Conservation (phyloP, 2,113 vertebrate genomes). For the Danionella cerebrum region DNA sequence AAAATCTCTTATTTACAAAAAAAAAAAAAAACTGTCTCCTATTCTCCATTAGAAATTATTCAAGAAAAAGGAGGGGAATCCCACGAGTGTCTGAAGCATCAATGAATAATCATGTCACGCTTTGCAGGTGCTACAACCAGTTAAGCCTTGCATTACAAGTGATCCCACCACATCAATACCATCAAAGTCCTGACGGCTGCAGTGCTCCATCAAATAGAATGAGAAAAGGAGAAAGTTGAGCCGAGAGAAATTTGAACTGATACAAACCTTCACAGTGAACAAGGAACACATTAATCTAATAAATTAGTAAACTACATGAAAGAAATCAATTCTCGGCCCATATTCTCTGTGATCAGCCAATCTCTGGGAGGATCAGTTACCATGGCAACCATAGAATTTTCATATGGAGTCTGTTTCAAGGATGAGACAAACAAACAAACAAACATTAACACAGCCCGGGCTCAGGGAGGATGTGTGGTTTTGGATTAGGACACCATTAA, state of each 20-base stretch:
- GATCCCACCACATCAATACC: background rate
- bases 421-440: no score
- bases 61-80: background rate
- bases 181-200: background rate
- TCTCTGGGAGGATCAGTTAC: background rate
- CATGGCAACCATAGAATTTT: slow-evolving; percentile 21
- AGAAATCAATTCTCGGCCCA: no score
- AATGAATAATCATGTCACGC: background rate
- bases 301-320: background rate
- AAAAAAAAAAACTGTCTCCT: no score
- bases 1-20: no score
- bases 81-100: background rate
- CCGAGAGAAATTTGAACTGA: background rate
- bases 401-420: no score
- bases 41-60: no score
- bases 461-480: background rate
- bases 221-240: background rate
- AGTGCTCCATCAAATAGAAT: background rate
- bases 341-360: background rate
- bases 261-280: background rate
- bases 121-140: background rate
- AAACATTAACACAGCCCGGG: background rate
- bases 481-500: no score
- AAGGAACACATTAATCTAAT: slow-evolving; percentile 16
- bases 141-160: background rate